These are phyloP conservation scores for Chionis minor DNA, from an alignment of 2,113 vertebrate species.

Conservation along the genomic window DNA sequence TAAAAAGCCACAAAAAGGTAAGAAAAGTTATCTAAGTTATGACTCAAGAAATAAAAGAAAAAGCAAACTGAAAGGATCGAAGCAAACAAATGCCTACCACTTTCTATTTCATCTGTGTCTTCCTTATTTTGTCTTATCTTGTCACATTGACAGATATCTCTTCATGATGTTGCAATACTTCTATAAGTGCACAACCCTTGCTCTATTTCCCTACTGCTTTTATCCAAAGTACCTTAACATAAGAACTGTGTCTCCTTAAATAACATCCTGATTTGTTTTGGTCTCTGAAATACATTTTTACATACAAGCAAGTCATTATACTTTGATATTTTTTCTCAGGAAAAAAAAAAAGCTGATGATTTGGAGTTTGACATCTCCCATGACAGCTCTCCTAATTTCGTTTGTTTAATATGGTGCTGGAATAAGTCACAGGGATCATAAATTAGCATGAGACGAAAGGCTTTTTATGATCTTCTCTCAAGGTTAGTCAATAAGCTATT, in stretches of 20 bases:
- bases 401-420: background rate
- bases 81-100: background rate
- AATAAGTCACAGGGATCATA: background rate
- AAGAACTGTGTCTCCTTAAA: background rate
- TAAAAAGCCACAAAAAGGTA: background rate
- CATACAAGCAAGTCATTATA: background rate
- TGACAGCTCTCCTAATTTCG: background rate
- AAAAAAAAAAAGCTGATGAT: background rate
- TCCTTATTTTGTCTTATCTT: background rate
- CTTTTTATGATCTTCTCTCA: background rate
- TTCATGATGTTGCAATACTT: background rate
- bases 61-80: background rate
- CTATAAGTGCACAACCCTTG: background rate
- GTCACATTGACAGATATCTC: background rate
- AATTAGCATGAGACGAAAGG: background rate
- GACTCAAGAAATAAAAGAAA: background rate
- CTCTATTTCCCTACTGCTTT: background rate
- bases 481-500: constrained; percentile 16
- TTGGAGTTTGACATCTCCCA: background rate
- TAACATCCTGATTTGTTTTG: background rate
- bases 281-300: background rate
- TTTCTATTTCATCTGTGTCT: background rate
- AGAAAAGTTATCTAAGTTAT: background rate
- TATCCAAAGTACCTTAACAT: background rate
- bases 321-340: background rate